Conservation (phyloP, 2,888 invertebrate genomes). For the Pilophorus perplexus region DNA sequence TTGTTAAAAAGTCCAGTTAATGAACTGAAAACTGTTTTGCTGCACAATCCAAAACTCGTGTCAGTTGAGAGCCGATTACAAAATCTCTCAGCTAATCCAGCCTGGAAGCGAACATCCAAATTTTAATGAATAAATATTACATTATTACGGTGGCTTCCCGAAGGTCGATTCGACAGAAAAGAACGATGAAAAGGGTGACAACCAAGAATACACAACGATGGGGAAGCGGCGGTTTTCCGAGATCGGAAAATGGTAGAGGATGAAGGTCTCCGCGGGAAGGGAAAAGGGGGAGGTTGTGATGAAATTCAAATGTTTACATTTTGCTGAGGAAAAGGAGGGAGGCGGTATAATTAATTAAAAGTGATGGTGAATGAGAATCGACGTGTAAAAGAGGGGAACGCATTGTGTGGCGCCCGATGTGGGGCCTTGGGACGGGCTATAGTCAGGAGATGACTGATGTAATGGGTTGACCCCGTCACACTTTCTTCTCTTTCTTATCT, state of each 20-base stretch:
- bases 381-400: conserved; percentile 21
- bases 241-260: conserved; percentile 5
- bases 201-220: neutral
- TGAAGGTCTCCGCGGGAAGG: neutral
- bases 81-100: no score
- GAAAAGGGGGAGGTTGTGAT: conserved; percentile 12
- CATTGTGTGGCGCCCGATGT: neutral
- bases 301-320: conserved; percentile 39
- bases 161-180: conserved; percentile 4
- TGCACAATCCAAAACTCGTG: no score
- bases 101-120: no score
- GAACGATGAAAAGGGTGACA: conserved; percentile 18
- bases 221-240: neutral
- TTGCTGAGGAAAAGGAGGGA: conserved; percentile 10
- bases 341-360: conserved; percentile 35
- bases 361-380: conserved; percentile 35
- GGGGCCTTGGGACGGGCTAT: conserved; percentile 9
- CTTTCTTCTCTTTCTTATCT: conserved; percentile 40
- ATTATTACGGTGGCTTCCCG: conserved; percentile 14
- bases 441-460: conserved; percentile 37
- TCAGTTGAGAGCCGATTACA: no score
- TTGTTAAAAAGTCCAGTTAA: no score
- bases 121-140: conserved; percentile 34
- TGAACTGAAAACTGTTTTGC: no score
- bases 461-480: conserved; percentile 39